Base-by-base conservation (phyloP, 2,797 vertebrate genomes). In the Sus cebifrons region DNA sequence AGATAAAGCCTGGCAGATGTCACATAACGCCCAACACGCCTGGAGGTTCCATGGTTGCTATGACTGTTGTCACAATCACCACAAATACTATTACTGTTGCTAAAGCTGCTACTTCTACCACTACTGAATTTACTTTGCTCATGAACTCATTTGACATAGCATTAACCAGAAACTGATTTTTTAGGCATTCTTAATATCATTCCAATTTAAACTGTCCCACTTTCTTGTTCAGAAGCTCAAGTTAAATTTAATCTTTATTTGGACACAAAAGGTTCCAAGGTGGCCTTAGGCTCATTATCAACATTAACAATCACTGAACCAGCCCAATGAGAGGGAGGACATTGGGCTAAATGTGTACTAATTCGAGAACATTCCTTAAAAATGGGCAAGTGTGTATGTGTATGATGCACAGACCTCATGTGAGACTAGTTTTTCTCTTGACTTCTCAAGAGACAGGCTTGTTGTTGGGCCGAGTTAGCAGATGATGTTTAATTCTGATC, bases 181-280 rank as follows among this genome's bases (percentile, higher is more conserved):
- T 70, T 23, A 71, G 27, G 18, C 54, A 60, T 44, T 52, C 32
- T 77, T 82, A 75, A 52, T 65, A 86, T 58, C 54, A 68, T 65
- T 83, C 52, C 36, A 40, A 68, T 82, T 49, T 52, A 52, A 81
- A 73, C 83, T 52, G 16, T 84, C 44, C 67, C 17, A 73, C 20
- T 86, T 58, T 73, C 21, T 14, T 29, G 9, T 16, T 77, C 62
- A 54, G 18, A 65, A 65, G 0, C 16, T 67, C 27, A 2, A 1
- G 44, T 23, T 93, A 81, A 82, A 68, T 9, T 56, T 29, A 67
- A n/a, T 60, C 44, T 91, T 73, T 93, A 40, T n/a, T 71, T 81
- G 49, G 58, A 56, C 44, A 92, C 1, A 2, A 75, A 92, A 94
- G 54, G 65, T n/a, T 14, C 25, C 75, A 11, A 71, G 13, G 20